Evolutionary conservation across 2,888 invertebrate species (phyloP), one percentile per base, ranked within the genome.

Genomic region (Drosophila paramelanica): DNA sequence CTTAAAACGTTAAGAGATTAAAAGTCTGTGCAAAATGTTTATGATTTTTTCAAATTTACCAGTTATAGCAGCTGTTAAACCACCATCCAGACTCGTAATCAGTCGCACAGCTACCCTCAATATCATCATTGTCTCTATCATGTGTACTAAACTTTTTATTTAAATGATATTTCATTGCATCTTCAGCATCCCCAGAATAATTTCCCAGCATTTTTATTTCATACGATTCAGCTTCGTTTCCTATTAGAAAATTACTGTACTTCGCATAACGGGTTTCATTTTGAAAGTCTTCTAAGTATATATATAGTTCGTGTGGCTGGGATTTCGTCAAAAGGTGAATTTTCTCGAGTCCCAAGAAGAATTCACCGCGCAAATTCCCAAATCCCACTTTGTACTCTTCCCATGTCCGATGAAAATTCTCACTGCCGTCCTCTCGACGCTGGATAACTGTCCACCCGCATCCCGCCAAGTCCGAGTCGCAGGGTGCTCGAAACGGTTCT

Each of bases 1-100:
- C 52, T 52, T 7, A 27, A 50, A 23, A 6, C 0, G 3, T 6
- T 5, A 33, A 49, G 1, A 33, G 0, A 47, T 31, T 8, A 31
- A 8, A 8, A 8, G 0, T 7, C 8, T 31, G 27, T 31, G 20
- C 20, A 31, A 31, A 7, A 31, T 8, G 17, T 33, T 7, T 11
- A 33, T 7, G 17, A 14, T 25, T 13, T 11, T 2, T 25, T 3
- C 2, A 13, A 13, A 11, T n/a, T 38, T 50, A 50, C 50, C 50
- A 50, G 13, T 41, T 0, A 2, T 1, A 3, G 76, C 95, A 95
- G 39, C 94, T 94, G 77, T 94, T 94, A 88, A 95, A 95, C 95
- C 95, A 95, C 95, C 95, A 95, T 1, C 94, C 95, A 0, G 95
- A 95, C 1, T 94, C 93, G 75, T 95, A 95, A 56, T 94, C 93